Evolutionary conservation across 2,888 invertebrate genomes (phyloP).

Genomic region (Halictus ligatus): DNA sequence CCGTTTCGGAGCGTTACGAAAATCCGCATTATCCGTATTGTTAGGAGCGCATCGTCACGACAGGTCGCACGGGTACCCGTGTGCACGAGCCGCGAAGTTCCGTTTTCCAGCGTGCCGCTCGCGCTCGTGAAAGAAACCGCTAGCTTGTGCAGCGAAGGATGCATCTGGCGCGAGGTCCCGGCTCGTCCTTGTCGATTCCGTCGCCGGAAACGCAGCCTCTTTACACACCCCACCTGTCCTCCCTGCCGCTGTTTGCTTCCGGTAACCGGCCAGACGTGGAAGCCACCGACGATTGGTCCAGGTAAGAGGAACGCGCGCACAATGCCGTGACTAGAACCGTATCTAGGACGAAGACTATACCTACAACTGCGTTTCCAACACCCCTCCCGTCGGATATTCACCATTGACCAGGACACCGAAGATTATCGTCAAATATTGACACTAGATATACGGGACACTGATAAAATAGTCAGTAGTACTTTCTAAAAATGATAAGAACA

Average conservation of each 20-base stretch:
- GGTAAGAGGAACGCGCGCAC: conserved; percentile 42
- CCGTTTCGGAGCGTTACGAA: conserved; percentile 68
- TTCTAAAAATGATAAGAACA: too few species aligned
- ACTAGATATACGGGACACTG: background rate
- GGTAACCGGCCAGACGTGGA: conserved; percentile 52
- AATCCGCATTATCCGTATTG: conserved; percentile 66
- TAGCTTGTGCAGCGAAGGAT: conserved; percentile 81
- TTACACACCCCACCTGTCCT: conserved; percentile 65
- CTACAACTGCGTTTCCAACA: conserved; percentile 18
- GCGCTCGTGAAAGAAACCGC: conserved; percentile 69
- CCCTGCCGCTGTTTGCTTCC: conserved; percentile 62
- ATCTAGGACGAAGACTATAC: conserved; percentile 47
- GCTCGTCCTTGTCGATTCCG: conserved; percentile 79
- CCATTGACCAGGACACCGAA: background rate
- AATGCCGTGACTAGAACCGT: conserved; percentile 49
- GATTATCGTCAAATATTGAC: background rate
- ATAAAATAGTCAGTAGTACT: too few species aligned
- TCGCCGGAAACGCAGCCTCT: conserved; percentile 79
- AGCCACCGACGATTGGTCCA: conserved; percentile 43
- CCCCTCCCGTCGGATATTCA: conserved; percentile 38
- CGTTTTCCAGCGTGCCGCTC: conserved; percentile 68
- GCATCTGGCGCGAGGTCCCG: conserved; percentile 83
- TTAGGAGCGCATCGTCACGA: conserved; percentile 70
- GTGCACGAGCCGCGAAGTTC: conserved; percentile 72
- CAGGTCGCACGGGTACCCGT: conserved; percentile 69